phyloP scores from a whole-genome alignment of 2,888 invertebrate genomes.

The Taphrorychus bicolor region DNA sequence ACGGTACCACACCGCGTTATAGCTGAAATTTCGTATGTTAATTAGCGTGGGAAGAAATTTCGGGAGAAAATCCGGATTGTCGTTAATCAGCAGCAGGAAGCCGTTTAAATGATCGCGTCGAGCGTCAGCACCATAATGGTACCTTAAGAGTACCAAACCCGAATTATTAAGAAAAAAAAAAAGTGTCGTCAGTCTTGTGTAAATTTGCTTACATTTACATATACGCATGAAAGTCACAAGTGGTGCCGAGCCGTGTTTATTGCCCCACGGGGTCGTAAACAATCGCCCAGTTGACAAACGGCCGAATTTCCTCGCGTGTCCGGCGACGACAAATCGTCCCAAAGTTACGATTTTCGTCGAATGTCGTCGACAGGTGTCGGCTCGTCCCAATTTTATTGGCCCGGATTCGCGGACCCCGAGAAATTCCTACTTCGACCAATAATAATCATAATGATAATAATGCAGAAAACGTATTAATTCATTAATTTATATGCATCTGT shows the following conservation, averaged over 20 bases:
- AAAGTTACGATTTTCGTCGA: background rate
- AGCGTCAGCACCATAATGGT: too few species aligned
- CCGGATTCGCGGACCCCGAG: background rate
- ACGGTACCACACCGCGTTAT: too few species aligned
- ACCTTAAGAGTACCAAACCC: background rate
- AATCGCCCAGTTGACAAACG: background rate
- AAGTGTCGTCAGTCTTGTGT: background rate
- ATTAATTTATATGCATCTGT: background rate
- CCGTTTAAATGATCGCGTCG: too few species aligned
- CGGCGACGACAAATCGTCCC: background rate
- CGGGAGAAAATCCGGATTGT: slow-evolving; percentile 1
- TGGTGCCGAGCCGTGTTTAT: too few species aligned
- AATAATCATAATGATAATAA: background rate
- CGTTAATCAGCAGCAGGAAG: too few species aligned
- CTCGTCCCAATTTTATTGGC: background rate
- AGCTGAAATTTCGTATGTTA: background rate
- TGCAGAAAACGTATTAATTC: background rate
- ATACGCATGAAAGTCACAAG: background rate
- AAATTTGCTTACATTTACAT: background rate
- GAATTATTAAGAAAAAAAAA: too few species aligned
- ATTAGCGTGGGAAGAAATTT: slow-evolving; percentile 12
- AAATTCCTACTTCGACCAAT: background rate
- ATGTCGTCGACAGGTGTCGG: background rate
- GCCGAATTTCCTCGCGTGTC: background rate
- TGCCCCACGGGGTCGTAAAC: background rate